Base-by-base conservation (phyloP, 2,113 vertebrate genomes). In the Trichomycterus rosablanca region DNA sequence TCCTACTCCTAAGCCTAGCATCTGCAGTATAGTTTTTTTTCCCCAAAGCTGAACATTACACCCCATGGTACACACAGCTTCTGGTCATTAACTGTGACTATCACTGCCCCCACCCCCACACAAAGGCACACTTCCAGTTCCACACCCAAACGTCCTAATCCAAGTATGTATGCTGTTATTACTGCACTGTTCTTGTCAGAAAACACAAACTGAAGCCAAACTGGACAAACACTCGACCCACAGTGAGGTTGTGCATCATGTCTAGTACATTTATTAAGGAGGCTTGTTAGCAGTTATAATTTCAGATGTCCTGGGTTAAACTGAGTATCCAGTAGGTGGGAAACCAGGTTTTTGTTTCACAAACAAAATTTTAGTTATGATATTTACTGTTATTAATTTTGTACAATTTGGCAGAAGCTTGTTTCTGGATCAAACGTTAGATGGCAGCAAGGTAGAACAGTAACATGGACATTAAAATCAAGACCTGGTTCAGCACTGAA, bases 21-120 rank as follows among this genome's bases (percentile, higher is more conserved):
- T n/a, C n/a, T 1, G 7, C 7, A 23, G 4, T 5, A 12, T 42
- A 15, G 7, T 32, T 18, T 30, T 32, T 16, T 5, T 20, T n/a
- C n/a, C n/a, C n/a, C n/a, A n/a, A n/a, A 14, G 19, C 14, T 43
- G 43, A 20, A 49, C 42, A 22, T 51, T 14, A 26, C n/a, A 39
- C 39, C 20, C 2, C 22, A 11, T 35, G 42, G 35, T 49, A 50
- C 53, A 58, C 55, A 32, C 35, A 59, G 64, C 20, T 59, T 34
- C 37, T 28, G 4, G 32, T 19, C 3, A 24, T 44, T 52, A 42
- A 20, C 16, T 34, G 22, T 26, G 34, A 45, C 6, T 5, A 39
- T 6, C 37, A 24, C 45, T 15, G n/a, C n/a, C 45, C 15, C 44
- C 23, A 1, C 35, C 35, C 37, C 37, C 37, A 12, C 26, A 30